These are phyloP conservation scores for Volucella bombylans DNA, from an alignment of 2,888 invertebrate species.

Conservation along the genomic window DNA sequence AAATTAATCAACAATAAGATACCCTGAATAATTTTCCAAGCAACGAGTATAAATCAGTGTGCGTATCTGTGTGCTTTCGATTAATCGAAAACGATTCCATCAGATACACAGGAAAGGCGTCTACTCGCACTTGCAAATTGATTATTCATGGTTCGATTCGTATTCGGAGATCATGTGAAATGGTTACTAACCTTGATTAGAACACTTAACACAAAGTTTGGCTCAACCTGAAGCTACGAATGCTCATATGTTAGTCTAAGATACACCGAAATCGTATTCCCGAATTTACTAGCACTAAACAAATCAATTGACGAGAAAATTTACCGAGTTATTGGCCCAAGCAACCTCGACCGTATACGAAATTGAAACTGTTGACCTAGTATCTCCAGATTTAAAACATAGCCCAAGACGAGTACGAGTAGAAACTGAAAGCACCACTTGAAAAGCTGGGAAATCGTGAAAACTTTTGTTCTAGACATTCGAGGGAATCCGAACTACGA, in stretches of 20 bases:
- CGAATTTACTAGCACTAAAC: constrained; percentile 8
- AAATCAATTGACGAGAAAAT: neutral
- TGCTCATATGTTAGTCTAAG: neutral
- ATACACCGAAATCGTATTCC: constrained; percentile 1
- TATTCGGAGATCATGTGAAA: neutral
- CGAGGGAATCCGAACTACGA: neutral
- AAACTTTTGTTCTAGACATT: constrained; percentile 27
- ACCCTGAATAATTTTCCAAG: constrained; percentile 3
- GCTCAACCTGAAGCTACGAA: neutral
- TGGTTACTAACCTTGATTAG: constrained; percentile 54
- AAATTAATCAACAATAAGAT: constrained; percentile 28
- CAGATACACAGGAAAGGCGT: neutral
- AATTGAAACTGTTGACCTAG: constrained; percentile 65
- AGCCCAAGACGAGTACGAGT: constrained; percentile 27
- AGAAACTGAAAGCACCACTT: constrained; percentile 32
- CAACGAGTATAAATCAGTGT: neutral
- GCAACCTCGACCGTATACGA: constrained; percentile 55
- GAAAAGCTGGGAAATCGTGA: constrained; percentile 65
- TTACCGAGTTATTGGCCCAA: constrained; percentile 1
- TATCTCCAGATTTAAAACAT: constrained; percentile 37
- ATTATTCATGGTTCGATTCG: neutral
- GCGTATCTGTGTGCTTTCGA: neutral
- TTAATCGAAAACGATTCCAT: neutral
- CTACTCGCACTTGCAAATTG: neutral
- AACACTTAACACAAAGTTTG: constrained; percentile 24